Conservation (phyloP, 2,797 vertebrate genomes). For the Lacerta bilineata region DNA sequence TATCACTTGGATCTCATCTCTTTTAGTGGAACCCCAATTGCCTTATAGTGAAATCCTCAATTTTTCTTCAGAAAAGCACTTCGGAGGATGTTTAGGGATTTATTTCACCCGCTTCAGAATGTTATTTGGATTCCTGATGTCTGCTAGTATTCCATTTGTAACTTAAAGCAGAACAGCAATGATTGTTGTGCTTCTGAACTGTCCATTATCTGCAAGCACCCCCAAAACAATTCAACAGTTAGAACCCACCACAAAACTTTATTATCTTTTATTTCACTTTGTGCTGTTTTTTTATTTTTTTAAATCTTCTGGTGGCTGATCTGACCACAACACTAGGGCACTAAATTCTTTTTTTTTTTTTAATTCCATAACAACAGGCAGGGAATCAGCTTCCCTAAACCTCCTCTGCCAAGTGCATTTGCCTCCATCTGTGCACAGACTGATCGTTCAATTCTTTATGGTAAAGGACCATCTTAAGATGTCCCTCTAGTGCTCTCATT, state of each 20-base stretch:
- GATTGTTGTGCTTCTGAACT: neutral
- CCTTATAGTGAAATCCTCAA: neutral
- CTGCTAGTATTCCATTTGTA: neutral
- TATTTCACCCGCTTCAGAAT: too few species aligned
- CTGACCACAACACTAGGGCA: neutral
- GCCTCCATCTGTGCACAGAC: constrained; percentile 41
- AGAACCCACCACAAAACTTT: neutral
- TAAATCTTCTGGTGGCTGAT: constrained; percentile 18
- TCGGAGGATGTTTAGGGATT: neutral
- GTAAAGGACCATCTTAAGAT: constrained; percentile 35
- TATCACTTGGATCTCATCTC: neutral
- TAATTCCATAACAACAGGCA: neutral
- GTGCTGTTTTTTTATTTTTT: neutral
- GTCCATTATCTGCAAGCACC: too few species aligned
- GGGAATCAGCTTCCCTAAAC: neutral
- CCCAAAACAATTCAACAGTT: neutral
- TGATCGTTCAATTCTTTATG: constrained; percentile 29
- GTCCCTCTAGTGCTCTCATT: constrained; percentile 34
- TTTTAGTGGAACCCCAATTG: neutral
- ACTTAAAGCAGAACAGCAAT: neutral
- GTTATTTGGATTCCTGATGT: too few species aligned
- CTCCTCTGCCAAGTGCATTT: constrained; percentile 36
- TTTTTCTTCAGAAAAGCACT: neutral
- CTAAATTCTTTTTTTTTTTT: neutral
- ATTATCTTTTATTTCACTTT: neutral